Percentiles rank a stretch among this genome's conserved stretches.
Evolutionary conservation across 2,888 invertebrate species (phyloP).

Genomic region (Netelia melanura): DNA sequence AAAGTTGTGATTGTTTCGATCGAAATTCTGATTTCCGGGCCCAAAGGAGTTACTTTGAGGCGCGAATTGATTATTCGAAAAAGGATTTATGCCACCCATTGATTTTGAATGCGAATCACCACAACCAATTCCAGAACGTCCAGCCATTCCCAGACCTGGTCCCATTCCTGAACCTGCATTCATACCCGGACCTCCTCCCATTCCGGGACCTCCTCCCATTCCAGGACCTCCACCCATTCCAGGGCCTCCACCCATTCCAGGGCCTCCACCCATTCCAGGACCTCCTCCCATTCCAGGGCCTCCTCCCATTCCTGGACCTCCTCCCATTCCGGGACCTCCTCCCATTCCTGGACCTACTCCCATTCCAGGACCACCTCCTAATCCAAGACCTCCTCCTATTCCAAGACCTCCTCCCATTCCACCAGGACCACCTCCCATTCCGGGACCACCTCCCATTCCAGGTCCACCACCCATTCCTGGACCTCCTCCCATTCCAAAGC

Average conservation of each 20-base stretch:
- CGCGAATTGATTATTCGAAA: constrained; percentile 75
- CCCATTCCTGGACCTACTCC: constrained; percentile 75
- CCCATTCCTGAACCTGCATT: constrained; percentile 43
- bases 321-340: constrained; percentile 6
- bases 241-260: constrained; percentile 59
- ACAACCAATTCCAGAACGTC: constrained; percentile 44
- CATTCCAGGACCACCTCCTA: constrained; percentile 58
- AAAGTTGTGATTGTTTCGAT: constrained; percentile 65
- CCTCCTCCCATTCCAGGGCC: constrained; percentile 28
- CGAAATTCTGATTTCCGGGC: constrained; percentile 75
- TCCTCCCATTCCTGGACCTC: constrained; percentile 32
- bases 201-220: constrained; percentile 56
- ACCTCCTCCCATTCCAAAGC: constrained; percentile 56
- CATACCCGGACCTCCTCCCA: constrained; percentile 47
- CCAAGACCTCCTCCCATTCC: constrained; percentile 34
- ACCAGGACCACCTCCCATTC: constrained; percentile 58
- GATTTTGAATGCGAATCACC: constrained; percentile 66
- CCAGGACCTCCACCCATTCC: constrained; percentile 13
- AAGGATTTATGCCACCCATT: constrained; percentile 79
- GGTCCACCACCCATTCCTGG: constrained; percentile 27
- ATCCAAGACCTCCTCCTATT: constrained; percentile 51
- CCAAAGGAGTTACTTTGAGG: constrained; percentile 75
- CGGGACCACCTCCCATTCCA: constrained; percentile 58
- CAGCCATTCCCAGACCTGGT: constrained; percentile 1
- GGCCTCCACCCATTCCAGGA: constrained; percentile 60